Conservation (phyloP, 2,888 invertebrate species). For the Meliscaeva auricollis region DNA sequence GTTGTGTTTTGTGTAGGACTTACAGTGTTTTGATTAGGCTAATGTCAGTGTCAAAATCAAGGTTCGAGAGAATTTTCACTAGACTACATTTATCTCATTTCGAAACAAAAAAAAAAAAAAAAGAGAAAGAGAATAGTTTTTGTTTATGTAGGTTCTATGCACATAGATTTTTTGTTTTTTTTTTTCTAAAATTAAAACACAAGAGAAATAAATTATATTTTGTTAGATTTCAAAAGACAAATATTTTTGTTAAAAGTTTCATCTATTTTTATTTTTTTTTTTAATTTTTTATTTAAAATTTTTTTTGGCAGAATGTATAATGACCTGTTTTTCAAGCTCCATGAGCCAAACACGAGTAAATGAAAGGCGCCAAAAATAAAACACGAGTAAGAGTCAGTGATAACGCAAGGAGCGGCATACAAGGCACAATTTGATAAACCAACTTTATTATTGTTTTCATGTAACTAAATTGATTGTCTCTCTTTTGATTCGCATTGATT, state of each 20-base stretch:
- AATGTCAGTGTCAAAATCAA: conserved; percentile 62
- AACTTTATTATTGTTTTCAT: conserved; percentile 5
- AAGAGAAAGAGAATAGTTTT: not conserved
- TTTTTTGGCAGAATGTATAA: not conserved
- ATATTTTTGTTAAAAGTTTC: not conserved
- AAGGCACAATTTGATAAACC: not conserved
- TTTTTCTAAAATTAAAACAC: conserved; percentile 49
- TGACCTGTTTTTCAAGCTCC: conserved; percentile 15
- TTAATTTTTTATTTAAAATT: not conserved
- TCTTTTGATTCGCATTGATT: not conserved
- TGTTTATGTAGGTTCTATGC: not conserved
- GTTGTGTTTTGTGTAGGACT: conserved; percentile 7
- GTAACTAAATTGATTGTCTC: not conserved
- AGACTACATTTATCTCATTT: conserved; percentile 46
- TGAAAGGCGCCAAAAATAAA: not conserved
- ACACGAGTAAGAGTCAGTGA: not conserved
- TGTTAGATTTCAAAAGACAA: conserved; percentile 12
- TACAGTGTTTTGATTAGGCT: conserved; percentile 12
- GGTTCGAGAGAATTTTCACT: conserved; percentile 37
- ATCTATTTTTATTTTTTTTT: not conserved
- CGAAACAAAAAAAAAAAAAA: not conserved
- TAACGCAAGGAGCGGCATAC: not conserved
- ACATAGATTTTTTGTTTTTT: not conserved
- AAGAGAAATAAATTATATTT: not conserved
- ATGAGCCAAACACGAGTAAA: not conserved